These are phyloP conservation scores for Sisyra terminalis DNA, from an alignment of 2,888 invertebrate species.

Conservation along the genomic window DNA sequence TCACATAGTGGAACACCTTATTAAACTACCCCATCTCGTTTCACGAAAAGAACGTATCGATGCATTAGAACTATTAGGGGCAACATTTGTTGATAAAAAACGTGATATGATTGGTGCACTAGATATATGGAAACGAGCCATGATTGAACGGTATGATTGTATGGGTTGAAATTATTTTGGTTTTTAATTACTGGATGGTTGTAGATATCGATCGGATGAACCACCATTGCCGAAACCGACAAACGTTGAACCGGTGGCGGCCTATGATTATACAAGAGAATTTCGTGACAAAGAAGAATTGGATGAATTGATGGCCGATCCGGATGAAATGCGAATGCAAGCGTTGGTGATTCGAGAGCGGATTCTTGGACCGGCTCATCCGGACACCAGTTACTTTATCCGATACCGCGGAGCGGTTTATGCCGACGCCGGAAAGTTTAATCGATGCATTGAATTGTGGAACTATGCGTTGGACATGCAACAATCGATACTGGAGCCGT, in stretches of 20 bases:
- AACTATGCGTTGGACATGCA: slow-evolving; percentile 95
- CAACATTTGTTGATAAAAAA: slow-evolving; percentile 93
- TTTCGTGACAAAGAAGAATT: slow-evolving; percentile 61
- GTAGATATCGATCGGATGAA: not conserved
- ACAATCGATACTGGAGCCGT: slow-evolving; percentile 78
- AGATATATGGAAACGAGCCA: slow-evolving; percentile 78
- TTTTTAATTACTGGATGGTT: not conserved
- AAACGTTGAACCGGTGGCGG: slow-evolving; percentile 53
- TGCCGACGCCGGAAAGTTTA: slow-evolving; percentile 88
- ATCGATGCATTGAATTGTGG: slow-evolving; percentile 86
- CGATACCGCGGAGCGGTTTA: slow-evolving; percentile 57
- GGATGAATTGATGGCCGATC: slow-evolving; percentile 77
- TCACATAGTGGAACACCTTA: slow-evolving; percentile 84
- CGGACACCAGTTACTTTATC: slow-evolving; percentile 93
- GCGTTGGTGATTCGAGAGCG: slow-evolving; percentile 81
- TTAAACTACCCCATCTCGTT: slow-evolving; percentile 52
- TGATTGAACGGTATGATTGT: slow-evolving; percentile 56
- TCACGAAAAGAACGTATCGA: slow-evolving; percentile 68
- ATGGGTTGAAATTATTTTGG: not conserved
- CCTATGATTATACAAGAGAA: slow-evolving; percentile 80
- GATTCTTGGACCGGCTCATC: slow-evolving; percentile 86
- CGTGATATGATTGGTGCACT: slow-evolving; percentile 85
- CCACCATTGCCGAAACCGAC: slow-evolving; percentile 41
- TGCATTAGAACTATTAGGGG: slow-evolving; percentile 80
- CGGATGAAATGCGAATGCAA: slow-evolving; percentile 94